Conservation (phyloP, 1,140 invertebrate genomes). For the Heliothis subflexa region DNA sequence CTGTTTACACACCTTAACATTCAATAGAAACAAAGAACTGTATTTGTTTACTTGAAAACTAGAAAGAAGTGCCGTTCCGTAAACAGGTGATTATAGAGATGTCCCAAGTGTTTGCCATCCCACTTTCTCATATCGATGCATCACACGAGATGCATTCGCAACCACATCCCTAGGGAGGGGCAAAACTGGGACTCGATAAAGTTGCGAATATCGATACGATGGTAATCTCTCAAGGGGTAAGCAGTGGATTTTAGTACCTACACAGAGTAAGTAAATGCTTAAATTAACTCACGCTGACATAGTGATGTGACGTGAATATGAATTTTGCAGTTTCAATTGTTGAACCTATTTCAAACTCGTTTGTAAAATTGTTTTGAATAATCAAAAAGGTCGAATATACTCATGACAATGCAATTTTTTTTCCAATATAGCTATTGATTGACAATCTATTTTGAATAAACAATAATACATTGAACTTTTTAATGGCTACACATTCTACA, state of each 20-base stretch:
- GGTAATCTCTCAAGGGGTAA: conserved; percentile 14
- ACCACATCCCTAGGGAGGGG: conserved; percentile 61
- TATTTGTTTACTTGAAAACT: conserved; percentile 30
- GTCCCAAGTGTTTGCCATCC: conserved; percentile 64
- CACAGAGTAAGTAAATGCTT: conserved; percentile 23
- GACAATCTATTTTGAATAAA: too few species aligned
- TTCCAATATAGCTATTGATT: not conserved
- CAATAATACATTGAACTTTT: too few species aligned
- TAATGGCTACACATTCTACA: too few species aligned
- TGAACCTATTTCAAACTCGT: not conserved
- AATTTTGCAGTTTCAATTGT: conserved; percentile 3
- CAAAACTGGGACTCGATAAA: conserved; percentile 62
- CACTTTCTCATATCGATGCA: conserved; percentile 76
- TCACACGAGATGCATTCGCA: conserved; percentile 69
- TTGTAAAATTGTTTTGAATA: not conserved
- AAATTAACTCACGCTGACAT: conserved; percentile 7
- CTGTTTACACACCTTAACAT: conserved; percentile 23
- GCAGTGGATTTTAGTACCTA: conserved; percentile 26
- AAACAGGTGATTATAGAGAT: conserved; percentile 67
- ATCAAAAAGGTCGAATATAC: too few species aligned
- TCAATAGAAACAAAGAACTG: conserved; percentile 26
- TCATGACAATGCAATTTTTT: not conserved
- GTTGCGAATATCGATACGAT: conserved; percentile 59
- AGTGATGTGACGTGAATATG: not conserved
- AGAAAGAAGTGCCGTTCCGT: conserved; percentile 45